phyloP scores from a whole-genome alignment of 2,888 invertebrate species.

The Amblyjoppa fuscipennis region DNA sequence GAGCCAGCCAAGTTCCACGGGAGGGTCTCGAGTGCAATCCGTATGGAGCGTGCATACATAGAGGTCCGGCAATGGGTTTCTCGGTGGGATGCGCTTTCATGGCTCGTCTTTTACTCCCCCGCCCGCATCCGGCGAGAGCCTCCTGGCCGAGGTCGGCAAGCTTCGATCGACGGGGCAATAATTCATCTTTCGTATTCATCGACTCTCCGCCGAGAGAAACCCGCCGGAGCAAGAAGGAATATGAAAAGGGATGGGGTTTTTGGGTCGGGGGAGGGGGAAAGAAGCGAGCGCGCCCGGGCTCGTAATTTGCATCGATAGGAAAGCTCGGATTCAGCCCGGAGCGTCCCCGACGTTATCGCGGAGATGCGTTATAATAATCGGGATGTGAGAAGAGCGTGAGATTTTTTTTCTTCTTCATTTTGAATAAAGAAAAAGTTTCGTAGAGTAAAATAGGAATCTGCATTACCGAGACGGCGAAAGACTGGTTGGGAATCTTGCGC shows the following conservation, averaged over 20 bases:
- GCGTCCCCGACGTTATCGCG: background rate
- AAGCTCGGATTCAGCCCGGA: conserved; percentile 37
- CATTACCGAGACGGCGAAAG: background rate
- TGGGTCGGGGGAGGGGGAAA: background rate
- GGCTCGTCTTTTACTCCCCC: background rate
- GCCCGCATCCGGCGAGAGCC: background rate
- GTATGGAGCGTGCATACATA: conserved; percentile 24
- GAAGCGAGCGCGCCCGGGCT: background rate
- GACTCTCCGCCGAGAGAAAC: conserved; percentile 52
- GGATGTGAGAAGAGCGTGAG: background rate
- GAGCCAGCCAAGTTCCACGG: conserved; percentile 27
- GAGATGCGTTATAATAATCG: background rate
- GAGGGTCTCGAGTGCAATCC: conserved; percentile 23
- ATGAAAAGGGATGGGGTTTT: conserved; percentile 40
- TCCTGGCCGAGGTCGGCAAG: background rate
- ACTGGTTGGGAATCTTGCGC: conserved; percentile 51
- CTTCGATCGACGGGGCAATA: conserved; percentile 64
- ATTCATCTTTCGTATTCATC: conserved; percentile 73
- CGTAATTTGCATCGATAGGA: conserved; percentile 61
- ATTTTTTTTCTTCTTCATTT: background rate
- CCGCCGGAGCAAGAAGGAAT: conserved; percentile 27
- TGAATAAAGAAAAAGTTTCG: background rate
- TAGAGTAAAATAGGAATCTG: background rate
- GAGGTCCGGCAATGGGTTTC: conserved; percentile 42
- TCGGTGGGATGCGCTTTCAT: conserved; percentile 46